A percentile compares a stretch with the other conserved stretches of the same genome.
phyloP scores from a whole-genome alignment of 2,113 vertebrate genomes.

The Lota lota region DNA sequence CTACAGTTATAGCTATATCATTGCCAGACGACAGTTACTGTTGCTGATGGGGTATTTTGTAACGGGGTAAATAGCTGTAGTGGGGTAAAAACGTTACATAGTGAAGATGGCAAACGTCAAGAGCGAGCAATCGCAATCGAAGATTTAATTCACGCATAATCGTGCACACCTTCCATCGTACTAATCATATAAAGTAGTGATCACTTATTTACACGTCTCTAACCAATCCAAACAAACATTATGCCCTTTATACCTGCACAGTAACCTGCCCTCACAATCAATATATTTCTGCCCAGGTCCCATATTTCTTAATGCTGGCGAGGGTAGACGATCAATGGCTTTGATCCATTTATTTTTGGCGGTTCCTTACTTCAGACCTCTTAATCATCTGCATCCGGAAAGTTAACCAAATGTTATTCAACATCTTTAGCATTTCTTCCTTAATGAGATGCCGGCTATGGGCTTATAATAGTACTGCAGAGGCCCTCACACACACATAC shows the following conservation, averaged over 20 bases:
- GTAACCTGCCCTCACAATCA: constrained; percentile 11
- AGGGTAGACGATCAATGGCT: constrained; percentile 48
- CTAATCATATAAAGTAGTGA: too few species aligned
- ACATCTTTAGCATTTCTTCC: constrained; percentile 11
- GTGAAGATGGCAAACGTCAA: too few species aligned
- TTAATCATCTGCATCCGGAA: constrained; percentile 42
- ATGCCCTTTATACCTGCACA: too few species aligned
- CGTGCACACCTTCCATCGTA: neutral
- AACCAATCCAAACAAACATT: too few species aligned
- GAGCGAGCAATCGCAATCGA: too few species aligned
- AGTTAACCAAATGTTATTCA: constrained; percentile 23
- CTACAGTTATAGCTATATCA: too few species aligned
- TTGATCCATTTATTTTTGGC: constrained; percentile 40
- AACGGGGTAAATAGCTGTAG: too few species aligned
- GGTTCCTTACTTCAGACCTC: constrained; percentile 20
- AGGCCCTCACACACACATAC: constrained; percentile 6
- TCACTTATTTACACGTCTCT: too few species aligned
- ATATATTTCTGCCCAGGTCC: constrained; percentile 15
- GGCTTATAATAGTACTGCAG: neutral
- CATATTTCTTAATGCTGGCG: constrained; percentile 14
- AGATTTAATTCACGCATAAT: neutral
- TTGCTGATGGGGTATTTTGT: too few species aligned
- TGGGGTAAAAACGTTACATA: constrained; percentile 3
- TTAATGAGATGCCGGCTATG: constrained; percentile 14
- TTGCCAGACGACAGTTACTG: too few species aligned